Percentiles rank a stretch among this genome's conserved stretches.
phyloP scores from a whole-genome alignment of 2,113 vertebrate species.

The Pseudorectes ferrugineus region DNA sequence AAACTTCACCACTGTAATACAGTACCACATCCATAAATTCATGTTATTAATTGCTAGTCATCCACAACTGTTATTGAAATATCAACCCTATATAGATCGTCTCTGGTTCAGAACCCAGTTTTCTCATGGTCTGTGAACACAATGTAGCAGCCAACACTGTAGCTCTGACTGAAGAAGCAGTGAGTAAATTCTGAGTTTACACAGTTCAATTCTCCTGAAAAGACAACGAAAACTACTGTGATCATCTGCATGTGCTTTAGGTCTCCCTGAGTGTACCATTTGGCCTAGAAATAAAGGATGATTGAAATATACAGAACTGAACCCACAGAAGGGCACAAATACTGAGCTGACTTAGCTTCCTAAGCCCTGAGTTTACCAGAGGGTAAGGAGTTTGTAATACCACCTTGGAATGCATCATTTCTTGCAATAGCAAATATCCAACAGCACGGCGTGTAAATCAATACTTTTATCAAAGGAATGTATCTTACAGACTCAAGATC shows the following conservation, averaged over 20 bases:
- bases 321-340: neutral
- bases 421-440: neutral
- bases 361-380: neutral
- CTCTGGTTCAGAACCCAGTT: neutral
- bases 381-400: neutral
- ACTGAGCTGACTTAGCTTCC: neutral
- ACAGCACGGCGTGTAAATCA: neutral
- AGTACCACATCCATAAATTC: neutral
- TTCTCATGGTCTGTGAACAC: neutral
- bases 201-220: neutral
- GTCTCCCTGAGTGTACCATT: neutral
- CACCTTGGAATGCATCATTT: neutral
- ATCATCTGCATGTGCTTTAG: neutral
- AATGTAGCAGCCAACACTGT: neutral
- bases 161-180: neutral
- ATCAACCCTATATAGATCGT: neutral
- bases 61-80: neutral
- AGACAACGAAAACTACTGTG: neutral
- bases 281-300: neutral
- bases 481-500: neutral
- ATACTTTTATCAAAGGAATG: neutral
- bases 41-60: slow-evolving; percentile 12
- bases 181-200: neutral
- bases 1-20: neutral
- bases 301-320: neutral